A percentile compares a stretch with the other conserved stretches of the same genome.
phyloP scores from a whole-genome alignment of 1,140 invertebrate species.

The Lordiphosa collinella region DNA sequence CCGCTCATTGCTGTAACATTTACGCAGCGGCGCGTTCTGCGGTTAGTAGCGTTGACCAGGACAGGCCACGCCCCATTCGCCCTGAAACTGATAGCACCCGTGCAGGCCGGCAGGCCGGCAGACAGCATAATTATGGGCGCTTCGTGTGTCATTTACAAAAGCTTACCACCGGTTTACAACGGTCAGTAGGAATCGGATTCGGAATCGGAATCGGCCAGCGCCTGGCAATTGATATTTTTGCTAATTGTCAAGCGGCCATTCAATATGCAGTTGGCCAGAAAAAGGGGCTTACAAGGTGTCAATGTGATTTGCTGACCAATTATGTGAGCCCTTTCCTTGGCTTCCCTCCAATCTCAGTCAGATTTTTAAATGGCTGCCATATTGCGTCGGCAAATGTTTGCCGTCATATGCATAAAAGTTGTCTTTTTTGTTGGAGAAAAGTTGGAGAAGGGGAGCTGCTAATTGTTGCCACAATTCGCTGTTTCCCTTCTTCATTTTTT shows the following conservation, averaged over 20 bases:
- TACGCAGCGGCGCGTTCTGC: constrained; percentile 57
- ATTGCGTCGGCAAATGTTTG: constrained; percentile 23
- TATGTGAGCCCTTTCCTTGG: no score
- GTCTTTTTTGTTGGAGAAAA: no score
- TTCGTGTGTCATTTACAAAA: constrained; percentile 19
- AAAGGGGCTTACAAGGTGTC: background rate
- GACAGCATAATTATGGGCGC: constrained; percentile 19
- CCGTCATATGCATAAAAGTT: constrained; percentile 48
- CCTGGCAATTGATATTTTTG: constrained; percentile 25
- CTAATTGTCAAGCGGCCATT: constrained; percentile 19
- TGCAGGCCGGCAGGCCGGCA: background rate
- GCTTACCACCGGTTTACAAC: constrained; percentile 22
- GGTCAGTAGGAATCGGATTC: background rate
- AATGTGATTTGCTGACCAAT: background rate
- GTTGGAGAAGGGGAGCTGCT: no score
- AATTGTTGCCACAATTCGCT: constrained; percentile 44
- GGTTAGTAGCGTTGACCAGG: constrained; percentile 37
- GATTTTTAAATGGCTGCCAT: background rate
- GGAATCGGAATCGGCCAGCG: background rate
- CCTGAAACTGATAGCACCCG: constrained; percentile 19
- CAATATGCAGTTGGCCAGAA: background rate
- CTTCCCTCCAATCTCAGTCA: no score
- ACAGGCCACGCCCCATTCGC: constrained; percentile 26
- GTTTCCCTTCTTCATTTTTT: background rate
- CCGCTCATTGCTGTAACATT: constrained; percentile 66